Base-by-base conservation (phyloP, 2,888 invertebrate species). In the Epicampocera succincta region DNA sequence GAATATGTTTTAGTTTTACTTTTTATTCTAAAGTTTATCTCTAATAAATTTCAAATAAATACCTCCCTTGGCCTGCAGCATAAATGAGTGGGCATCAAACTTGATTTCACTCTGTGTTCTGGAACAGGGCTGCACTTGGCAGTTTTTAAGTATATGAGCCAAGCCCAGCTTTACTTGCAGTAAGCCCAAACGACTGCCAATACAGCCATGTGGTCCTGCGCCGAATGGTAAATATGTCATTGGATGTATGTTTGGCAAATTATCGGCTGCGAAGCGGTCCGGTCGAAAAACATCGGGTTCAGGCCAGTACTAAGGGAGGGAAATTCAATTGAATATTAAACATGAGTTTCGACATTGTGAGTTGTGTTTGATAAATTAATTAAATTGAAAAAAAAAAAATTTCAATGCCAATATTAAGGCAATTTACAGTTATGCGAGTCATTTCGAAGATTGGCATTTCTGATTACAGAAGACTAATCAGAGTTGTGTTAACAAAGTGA, bases 181-280 rank as follows among this genome's bases (percentile, higher is more conserved):
- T 1, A 88, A 5, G 0, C 90, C 91, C 25, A 91, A 83, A 3
- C 91, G 88, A 82, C 89, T 90, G 13, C 91, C 91, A 72, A 91
- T 88, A 38, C 91, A 91, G 29, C 87, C 87, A 75, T 88, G 89
- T 3, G 90, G 89, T 4, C 91, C 91, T 6, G 84, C 85, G 3
- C 91, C 90, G 69, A 91, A 90, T 0, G 90, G 90, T 80, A 90
- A 83, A 80, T 87, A 89, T 0, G 87, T 85, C 85, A 88, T 88
- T 1, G 89, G 88, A 13, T 82, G 68, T 44, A 89, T 87, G 1
- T 82, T 81, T 0, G 69, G 17, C 0, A 85, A 63, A 0, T 84
- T 84, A 19, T 85, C 77, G 0, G 85, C 68, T 1, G 86, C 76
- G 78, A 90, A 90, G 8, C 90, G 86, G 71, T 90, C 89, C 0